phyloP scores from a whole-genome alignment of 1,140 invertebrate species.

The Steinernema khuongi region DNA sequence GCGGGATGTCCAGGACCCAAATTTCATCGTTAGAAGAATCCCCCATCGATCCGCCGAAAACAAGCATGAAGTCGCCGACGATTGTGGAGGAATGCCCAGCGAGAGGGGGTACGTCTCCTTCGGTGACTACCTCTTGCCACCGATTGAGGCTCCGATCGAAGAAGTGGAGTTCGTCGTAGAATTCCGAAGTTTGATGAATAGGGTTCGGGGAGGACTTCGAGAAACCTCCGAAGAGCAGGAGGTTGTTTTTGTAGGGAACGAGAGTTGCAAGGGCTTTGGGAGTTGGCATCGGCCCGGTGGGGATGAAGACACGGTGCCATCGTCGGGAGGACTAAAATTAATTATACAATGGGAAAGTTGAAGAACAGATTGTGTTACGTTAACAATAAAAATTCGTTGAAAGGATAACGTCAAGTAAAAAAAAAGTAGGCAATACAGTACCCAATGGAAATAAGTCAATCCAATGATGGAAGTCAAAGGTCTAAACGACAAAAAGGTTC shows the following conservation, averaged over 20 bases:
- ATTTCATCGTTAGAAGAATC: conserved; percentile 45
- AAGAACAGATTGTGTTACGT: conserved; percentile 22
- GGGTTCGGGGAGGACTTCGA: conserved; percentile 83
- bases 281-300: conserved; percentile 80
- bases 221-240: conserved; percentile 90
- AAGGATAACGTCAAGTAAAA: too few species aligned
- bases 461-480: too few species aligned
- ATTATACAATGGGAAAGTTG: background rate
- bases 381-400: too few species aligned
- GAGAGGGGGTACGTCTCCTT: conserved; percentile 66
- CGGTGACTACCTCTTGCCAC: conserved; percentile 69
- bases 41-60: conserved; percentile 47
- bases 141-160: conserved; percentile 77
- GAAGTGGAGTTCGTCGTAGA: conserved; percentile 72
- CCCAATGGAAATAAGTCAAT: too few species aligned
- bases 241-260: conserved; percentile 74
- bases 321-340: conserved; percentile 36
- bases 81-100: conserved; percentile 85
- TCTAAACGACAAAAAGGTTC: too few species aligned
- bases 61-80: conserved; percentile 66
- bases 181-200: conserved; percentile 68
- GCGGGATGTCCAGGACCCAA: conserved; percentile 41
- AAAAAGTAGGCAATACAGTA: too few species aligned
- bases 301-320: conserved; percentile 37
- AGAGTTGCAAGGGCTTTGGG: conserved; percentile 90